Base-by-base conservation (phyloP, 2,113 vertebrate species). In the Cheirogaleus medius region DNA sequence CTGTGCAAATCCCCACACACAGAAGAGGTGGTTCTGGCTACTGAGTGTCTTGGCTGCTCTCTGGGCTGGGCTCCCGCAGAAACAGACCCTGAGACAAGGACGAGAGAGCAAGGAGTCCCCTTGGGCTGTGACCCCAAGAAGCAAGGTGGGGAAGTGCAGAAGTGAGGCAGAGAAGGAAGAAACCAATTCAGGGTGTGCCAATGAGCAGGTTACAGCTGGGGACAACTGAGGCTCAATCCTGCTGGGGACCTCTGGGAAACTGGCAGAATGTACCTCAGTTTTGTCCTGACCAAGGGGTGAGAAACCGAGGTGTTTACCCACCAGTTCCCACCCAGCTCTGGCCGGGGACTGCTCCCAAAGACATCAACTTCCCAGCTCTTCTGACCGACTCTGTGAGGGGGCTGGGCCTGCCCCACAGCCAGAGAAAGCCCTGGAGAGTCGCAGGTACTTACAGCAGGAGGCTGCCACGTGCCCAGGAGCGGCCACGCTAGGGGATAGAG, bases 391-490 rank as follows among this genome's bases (percentile, higher is more conserved):
- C 37, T 23, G 49, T 3, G 23, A 25, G 44, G 29, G 27, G 49
- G 29, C 44, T 0, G 7, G 68, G n/a, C 20, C 1, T 66, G 69
- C 9, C 29, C 78, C 29, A 52, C 0, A 5, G 68, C 25, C 80
- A 83, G 91, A 86, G 47, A 18, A 20, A 25, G 20, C 42, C 54
- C 69, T 52, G 4, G 47, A 32, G 63, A 44, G 27, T 25, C 18
- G 11, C 9, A n/a, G 54, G 56, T 8, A 5, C 73, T 42, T 64
- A 17, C 15, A 25, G 47, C 1, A 27, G 5, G 73, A 76, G 58
- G 17, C 39, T 4, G 17, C 6, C 27, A 1, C 0, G 3, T 47
- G 54, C 42, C 0, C 23, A 1, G 37, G 71, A 39, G n/a, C 4
- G 0, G 34, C 27, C 18, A 63, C 44, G 11, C n/a, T 37, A 32